Evolutionary conservation across 2,888 invertebrate genomes (phyloP), one percentile per base, ranked within the genome.

Genomic region (Lamellibrachia columna): DNA sequence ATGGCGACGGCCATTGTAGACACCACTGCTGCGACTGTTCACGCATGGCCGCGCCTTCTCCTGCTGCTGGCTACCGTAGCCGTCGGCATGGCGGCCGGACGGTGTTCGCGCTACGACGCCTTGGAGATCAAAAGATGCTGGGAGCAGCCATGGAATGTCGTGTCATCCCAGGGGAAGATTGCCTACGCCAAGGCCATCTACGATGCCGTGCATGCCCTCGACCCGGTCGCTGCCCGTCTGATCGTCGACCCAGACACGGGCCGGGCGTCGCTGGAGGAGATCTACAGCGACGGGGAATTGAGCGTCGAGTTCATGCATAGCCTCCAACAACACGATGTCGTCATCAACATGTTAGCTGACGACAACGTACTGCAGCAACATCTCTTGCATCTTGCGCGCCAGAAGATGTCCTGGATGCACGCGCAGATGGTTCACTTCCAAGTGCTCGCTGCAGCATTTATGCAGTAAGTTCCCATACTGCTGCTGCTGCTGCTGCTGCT

Each of bases 401-500:
- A 75, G 75, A 75, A 75, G 75, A 75, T 75, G 75, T 4, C 75
- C 22, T 75, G 75, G 75, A 75, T 75, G 75, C 75, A 75, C 75
- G 75, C 75, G 75, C 75, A 22, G n/a, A 15, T 15, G 22, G 75
- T 6, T 22, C 75, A 75, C 22, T 75, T 75, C 75, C 75, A 22
- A 22, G 6, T n/a, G 75, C 75, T 75, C 22, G 75, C 75, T 22
- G 75, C 75, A 11, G 75, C 22, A 22, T 75, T 75, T 22, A 75
- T 75, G 75, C 75, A 15, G 75, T 75, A 22, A 75, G 75, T 55
- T 55, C 8, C 9, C 9, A 55, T 15, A 90, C 7, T 90, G 1
- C 90, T 90, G n/a, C 90, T 90, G n/a, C 90, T 90, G n/a, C 90
- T 90, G n/a, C 90, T 90, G n/a, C 90, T 90, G n/a, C 90, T 90